A percentile compares a stretch with the other conserved stretches of the same genome.
Evolutionary conservation across 2,888 invertebrate genomes (phyloP).

Genomic region (Operophtera brumata): DNA sequence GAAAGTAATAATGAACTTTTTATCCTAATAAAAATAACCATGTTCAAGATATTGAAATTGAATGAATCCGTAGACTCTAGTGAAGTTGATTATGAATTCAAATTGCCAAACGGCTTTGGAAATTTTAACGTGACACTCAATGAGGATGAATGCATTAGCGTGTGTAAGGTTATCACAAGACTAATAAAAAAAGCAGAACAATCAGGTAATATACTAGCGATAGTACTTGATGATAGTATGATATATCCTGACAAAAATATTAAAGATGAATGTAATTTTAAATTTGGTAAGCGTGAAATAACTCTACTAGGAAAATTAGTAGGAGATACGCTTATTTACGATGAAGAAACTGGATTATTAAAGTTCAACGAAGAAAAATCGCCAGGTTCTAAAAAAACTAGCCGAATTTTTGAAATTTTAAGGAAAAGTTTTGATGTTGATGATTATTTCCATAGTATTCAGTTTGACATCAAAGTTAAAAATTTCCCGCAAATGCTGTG

Average conservation of each 20-base stretch:
- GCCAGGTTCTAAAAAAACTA: neutral
- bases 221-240: slow-evolving; percentile 3
- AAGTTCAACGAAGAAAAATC: slow-evolving; percentile 1
- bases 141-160: neutral
- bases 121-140: neutral
- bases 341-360: slow-evolving; percentile 2
- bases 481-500: slow-evolving; percentile 11
- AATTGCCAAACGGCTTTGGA: slow-evolving; percentile 10
- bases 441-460: neutral
- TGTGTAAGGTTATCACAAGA: neutral
- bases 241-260: neutral
- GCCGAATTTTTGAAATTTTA: neutral
- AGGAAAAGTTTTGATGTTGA: neutral
- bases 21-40: slow-evolving; percentile 5
- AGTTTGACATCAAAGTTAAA: slow-evolving; percentile 5
- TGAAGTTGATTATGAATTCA: neutral
- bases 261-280: neutral
- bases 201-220: neutral
- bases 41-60: neutral
- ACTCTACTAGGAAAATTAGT: neutral
- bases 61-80: neutral
- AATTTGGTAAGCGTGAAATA: neutral
- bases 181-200: neutral
- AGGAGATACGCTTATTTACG: slow-evolving; percentile 6
- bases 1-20: slow-evolving; percentile 11